Evolutionary conservation across 1,140 invertebrate species (phyloP).

Genomic region (Cotesia glomerata): DNA sequence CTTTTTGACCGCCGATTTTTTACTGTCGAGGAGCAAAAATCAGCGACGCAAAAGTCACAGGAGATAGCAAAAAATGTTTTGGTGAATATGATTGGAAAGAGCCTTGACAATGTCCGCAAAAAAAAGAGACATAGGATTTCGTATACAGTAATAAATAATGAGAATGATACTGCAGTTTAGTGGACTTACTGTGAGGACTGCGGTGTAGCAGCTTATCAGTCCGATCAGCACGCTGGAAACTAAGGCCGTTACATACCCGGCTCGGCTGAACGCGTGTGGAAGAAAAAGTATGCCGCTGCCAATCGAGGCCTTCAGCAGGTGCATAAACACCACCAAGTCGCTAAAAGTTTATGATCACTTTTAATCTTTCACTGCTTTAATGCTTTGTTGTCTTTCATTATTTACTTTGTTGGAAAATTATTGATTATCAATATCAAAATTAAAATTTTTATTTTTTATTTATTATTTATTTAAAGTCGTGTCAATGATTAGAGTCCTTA

Average conservation of each 20-base stretch:
- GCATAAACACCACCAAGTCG: constrained; percentile 59
- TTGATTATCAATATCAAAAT: too few relatives aligned
- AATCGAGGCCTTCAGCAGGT: constrained; percentile 65
- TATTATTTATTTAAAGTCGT: too few relatives aligned
- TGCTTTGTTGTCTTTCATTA: background rate
- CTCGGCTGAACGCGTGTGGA: constrained; percentile 66
- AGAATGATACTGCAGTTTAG: background rate
- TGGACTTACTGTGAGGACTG: constrained; percentile 58
- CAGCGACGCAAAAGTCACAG: too few relatives aligned
- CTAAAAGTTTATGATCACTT: constrained; percentile 40
- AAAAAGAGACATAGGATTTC: background rate
- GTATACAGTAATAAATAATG: background rate
- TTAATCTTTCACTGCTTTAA: background rate
- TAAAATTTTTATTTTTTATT: too few relatives aligned
- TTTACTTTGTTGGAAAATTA: background rate
- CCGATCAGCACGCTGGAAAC: constrained; percentile 59
- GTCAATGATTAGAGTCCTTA: too few relatives aligned
- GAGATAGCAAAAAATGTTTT: too few relatives aligned
- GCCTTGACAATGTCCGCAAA: too few relatives aligned
- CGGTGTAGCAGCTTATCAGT: constrained; percentile 61
- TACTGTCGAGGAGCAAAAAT: too few relatives aligned
- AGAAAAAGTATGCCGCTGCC: constrained; percentile 70
- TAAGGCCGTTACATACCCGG: constrained; percentile 64
- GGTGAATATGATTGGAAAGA: too few relatives aligned
- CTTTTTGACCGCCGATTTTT: too few relatives aligned